phyloP scores from a whole-genome alignment of 2,797 vertebrate species.

The Xenentodon cancila region DNA sequence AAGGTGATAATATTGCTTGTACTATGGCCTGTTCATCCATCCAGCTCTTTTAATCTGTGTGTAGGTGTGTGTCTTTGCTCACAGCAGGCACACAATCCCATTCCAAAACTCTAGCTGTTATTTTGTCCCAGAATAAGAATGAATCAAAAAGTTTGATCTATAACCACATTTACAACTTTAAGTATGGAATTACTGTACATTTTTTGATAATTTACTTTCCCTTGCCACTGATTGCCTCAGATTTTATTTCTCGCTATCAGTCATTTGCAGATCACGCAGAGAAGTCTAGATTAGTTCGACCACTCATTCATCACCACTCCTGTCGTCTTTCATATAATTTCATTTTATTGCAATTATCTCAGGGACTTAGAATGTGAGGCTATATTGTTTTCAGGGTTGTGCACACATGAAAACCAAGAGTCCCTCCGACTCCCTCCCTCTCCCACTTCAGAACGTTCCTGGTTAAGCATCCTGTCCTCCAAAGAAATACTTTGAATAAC shows the following conservation, averaged over 20 bases:
- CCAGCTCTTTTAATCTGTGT: conserved; percentile 6
- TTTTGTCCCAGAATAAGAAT: conserved; percentile 23
- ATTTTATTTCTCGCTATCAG: conserved; percentile 57
- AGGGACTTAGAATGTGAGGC: too few species aligned
- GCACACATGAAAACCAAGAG: too few species aligned
- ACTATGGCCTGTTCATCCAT: conserved; percentile 24
- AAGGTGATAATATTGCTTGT: conserved; percentile 1
- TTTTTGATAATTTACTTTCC: conserved; percentile 40
- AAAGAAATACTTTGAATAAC: too few species aligned
- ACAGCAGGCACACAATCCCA: conserved; percentile 17
- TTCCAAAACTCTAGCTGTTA: conserved; percentile 1
- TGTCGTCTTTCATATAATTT: too few species aligned
- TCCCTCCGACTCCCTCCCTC: too few species aligned
- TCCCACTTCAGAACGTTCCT: too few species aligned
- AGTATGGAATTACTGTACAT: conserved; percentile 39
- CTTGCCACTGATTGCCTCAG: conserved; percentile 56
- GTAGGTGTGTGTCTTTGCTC: neutral
- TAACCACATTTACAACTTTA: conserved; percentile 36
- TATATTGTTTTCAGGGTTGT: too few species aligned
- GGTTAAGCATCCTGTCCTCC: too few species aligned
- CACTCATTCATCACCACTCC: neutral
- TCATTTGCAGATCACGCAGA: conserved; percentile 48
- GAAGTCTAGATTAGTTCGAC: conserved; percentile 58
- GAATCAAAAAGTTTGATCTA: conserved; percentile 53
- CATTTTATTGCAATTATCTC: too few species aligned